Conservation (phyloP, 2,113 vertebrate species). For the Tonatia bakeri region DNA sequence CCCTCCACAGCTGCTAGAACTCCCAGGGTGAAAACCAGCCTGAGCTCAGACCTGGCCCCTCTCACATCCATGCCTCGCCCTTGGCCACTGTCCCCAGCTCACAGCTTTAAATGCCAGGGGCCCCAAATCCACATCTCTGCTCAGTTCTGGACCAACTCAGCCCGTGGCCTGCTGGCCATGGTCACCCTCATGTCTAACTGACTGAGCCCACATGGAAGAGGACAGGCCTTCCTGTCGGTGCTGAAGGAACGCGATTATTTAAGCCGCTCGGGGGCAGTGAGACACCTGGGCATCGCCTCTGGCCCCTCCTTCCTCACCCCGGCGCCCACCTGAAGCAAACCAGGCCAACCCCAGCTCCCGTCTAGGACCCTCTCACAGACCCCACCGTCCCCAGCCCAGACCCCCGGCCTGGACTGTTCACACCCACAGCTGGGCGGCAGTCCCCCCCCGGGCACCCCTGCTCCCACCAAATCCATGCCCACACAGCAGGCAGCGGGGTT, state of each 20-base stretch:
- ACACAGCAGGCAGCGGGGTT: accelerated
- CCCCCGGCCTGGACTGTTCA: accelerated
- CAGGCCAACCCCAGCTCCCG: not conserved
- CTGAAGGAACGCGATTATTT: not conserved
- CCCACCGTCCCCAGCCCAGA: accelerated
- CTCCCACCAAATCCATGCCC: not conserved
- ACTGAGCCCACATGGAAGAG: too few relatives aligned
- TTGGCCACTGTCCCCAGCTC: too few relatives aligned
- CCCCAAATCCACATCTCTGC: too few relatives aligned
- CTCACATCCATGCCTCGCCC: accelerated
- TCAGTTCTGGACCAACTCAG: too few relatives aligned
- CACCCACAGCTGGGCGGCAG: accelerated
- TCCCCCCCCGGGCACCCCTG: accelerated
- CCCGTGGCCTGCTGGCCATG: too few relatives aligned
- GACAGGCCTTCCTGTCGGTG: too few relatives aligned
- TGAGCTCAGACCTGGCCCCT: too few relatives aligned
- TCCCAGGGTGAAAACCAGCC: too few relatives aligned
- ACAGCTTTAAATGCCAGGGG: too few relatives aligned
- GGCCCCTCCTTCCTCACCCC: not conserved
- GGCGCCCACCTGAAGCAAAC: not conserved
- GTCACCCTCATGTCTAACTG: too few relatives aligned
- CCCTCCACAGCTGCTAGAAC: too few relatives aligned
- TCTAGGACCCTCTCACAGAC: accelerated
- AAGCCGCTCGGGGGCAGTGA: not conserved
- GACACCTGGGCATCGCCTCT: too few relatives aligned